A percentile compares a stretch with the other conserved stretches of the same genome.
Evolutionary conservation across 2,888 invertebrate species (phyloP).

Genomic region (Euspilapteryx auroguttella): DNA sequence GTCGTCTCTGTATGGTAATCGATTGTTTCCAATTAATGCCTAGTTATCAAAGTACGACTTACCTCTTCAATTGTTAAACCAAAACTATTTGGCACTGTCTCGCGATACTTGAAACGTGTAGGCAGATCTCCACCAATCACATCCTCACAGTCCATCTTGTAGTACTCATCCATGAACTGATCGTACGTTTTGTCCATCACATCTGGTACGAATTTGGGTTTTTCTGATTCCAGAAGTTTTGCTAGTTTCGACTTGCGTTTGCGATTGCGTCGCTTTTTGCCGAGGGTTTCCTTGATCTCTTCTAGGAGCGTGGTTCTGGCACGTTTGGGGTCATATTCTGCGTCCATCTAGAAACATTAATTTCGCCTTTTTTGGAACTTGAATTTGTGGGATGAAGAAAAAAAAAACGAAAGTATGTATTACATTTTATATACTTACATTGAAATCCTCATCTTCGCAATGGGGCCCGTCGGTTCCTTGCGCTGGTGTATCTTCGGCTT

Average conservation of each 20-base stretch:
- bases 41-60: too few species aligned
- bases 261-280: slow-evolving; percentile 60
- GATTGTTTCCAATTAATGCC: too few species aligned
- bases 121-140: slow-evolving; percentile 89
- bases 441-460: slow-evolving; percentile 82
- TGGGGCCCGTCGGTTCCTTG: slow-evolving; percentile 42
- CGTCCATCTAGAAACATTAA: slow-evolving; percentile 78
- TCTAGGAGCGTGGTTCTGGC: slow-evolving; percentile 53
- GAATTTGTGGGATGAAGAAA: too few species aligned
- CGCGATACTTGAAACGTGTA: slow-evolving; percentile 90
- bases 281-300: slow-evolving; percentile 52
- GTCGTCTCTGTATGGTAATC: too few species aligned
- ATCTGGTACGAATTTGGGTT: slow-evolving; percentile 83
- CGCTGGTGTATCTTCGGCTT: slow-evolving; percentile 16
- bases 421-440: slow-evolving; percentile 40
- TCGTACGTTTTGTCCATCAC: slow-evolving; percentile 71
- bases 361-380: too few species aligned
- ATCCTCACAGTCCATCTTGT: slow-evolving; percentile 94
- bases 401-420: background rate
- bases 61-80: slow-evolving; percentile 92
- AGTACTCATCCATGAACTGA: slow-evolving; percentile 93
- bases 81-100: slow-evolving; percentile 87
- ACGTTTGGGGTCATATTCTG: slow-evolving; percentile 72
- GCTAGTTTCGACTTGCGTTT: slow-evolving; percentile 76
- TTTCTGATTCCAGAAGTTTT: slow-evolving; percentile 70